Conservation (phyloP, 2,888 invertebrate species). For the Argynnis bischoffii region DNA sequence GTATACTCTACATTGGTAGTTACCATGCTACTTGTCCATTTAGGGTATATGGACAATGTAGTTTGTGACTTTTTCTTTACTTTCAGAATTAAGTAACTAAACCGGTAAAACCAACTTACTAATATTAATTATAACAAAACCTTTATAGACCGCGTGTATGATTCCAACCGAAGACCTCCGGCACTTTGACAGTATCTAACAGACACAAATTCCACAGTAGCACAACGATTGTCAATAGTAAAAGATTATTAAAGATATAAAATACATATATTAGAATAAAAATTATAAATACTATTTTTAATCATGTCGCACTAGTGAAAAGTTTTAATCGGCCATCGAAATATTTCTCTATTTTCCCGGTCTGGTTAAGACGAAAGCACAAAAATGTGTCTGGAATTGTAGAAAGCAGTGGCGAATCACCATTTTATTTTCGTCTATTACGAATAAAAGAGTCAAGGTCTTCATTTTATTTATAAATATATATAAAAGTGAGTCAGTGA, state of each 20-base stretch:
- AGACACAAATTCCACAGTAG: too few species aligned
- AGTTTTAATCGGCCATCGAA: background rate
- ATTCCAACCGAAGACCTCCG: too few species aligned
- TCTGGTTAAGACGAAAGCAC: conserved; percentile 19
- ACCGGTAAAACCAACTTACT: too few species aligned
- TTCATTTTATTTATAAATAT: conserved; percentile 3
- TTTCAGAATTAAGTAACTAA: too few species aligned
- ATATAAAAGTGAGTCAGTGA: background rate
- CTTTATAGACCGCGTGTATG: too few species aligned
- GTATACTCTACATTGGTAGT: too few species aligned
- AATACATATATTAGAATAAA: background rate
- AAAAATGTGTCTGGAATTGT: conserved; percentile 5
- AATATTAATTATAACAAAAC: too few species aligned
- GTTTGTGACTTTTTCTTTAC: too few species aligned
- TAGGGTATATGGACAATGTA: too few species aligned
- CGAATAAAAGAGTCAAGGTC: background rate
- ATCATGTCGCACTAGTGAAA: background rate
- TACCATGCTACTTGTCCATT: too few species aligned
- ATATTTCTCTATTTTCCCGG: conserved; percentile 9
- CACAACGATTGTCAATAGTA: too few species aligned
- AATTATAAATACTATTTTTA: background rate
- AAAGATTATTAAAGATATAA: background rate
- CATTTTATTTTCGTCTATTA: background rate
- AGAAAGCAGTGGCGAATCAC: background rate
- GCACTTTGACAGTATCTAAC: too few species aligned